Base-by-base conservation (phyloP, 2,888 invertebrate species). In the Helobdella robusta region DNA sequence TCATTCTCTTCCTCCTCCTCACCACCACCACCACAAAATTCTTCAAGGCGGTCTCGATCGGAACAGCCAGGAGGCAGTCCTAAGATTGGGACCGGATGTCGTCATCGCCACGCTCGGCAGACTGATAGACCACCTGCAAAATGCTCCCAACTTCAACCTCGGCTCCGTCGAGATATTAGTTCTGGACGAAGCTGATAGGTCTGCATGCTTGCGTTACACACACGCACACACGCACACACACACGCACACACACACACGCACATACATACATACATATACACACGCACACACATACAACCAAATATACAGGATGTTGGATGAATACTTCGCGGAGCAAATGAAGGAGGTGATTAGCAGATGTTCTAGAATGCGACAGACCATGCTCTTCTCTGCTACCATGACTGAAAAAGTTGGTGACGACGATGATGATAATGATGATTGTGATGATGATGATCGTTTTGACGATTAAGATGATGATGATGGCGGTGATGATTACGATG, bases 331-430 rank as follows among this genome's bases (percentile, higher is more conserved):
- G 0, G 94, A 95, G 72, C 98, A 98, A 80, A 93, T 99, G 92
- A 95, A 93, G 76, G 94, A 97, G 81, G 91, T 98, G 73, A 89
- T 98, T 60, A 86, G 87, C 23, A 88, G 92, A 73, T 97, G 97
- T 79, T 85, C 92, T 0, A 84, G 86, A 66, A 90, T 88, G 20
- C 84, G 95, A 11, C 97, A 98, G 81, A 97, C 94, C 0, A 89
- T 98, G 85, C 81, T 98, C 66, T 97, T 97, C 82, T 97, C 97
- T 0, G 98, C 98, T 40, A 98, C 98, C 18, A 97, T 98, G 95
- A 93, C 93, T n/a, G 95, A 95, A 64, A 87, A 90, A 80, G 95
- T 95, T 67, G 68, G 70, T 64, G 34, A n/a, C n/a, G 18, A 25
- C 18, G 34, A 18, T n/a, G n/a, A n/a, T n/a, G n/a, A n/a, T n/a